These are phyloP conservation scores for Drosophila sp. DNA, from an alignment of 1,140 invertebrate species.

Conservation along the genomic window DNA sequence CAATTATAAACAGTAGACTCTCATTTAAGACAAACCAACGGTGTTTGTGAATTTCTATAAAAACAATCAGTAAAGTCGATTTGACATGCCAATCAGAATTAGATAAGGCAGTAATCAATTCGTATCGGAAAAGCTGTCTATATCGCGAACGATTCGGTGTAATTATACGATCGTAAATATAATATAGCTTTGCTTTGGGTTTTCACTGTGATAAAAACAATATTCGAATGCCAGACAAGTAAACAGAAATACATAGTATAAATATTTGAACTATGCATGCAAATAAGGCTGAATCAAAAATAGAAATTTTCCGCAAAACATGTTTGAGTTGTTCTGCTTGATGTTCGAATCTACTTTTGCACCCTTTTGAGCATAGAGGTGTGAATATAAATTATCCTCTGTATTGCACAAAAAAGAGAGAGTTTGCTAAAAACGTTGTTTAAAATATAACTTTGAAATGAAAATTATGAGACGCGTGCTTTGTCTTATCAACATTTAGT, in stretches of 20 bases:
- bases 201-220: background rate
- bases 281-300: background rate
- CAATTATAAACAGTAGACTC: background rate
- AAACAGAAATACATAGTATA: background rate
- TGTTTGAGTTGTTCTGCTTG: background rate
- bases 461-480: background rate
- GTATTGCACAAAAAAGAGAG: too few relatives aligned
- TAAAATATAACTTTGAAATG: too few relatives aligned
- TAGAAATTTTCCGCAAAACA: background rate
- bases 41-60: background rate
- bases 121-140: too few relatives aligned
- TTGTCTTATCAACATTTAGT: slow-evolving; percentile 3
- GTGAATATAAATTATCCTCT: too few relatives aligned
- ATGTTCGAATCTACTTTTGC: background rate
- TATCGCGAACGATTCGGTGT: background rate
- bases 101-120: background rate
- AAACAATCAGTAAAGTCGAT: background rate
- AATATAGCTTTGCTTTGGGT: background rate
- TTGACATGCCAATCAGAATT: background rate
- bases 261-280: background rate
- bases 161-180: slow-evolving; percentile 1
- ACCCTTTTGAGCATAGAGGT: too few relatives aligned
- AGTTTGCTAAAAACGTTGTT: too few relatives aligned
- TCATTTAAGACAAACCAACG: background rate
- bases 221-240: background rate